Percentiles rank a stretch among this genome's conserved stretches.
Conservation (phyloP, 1,140 invertebrate species). For the Pseudomyrmex sp. region DNA sequence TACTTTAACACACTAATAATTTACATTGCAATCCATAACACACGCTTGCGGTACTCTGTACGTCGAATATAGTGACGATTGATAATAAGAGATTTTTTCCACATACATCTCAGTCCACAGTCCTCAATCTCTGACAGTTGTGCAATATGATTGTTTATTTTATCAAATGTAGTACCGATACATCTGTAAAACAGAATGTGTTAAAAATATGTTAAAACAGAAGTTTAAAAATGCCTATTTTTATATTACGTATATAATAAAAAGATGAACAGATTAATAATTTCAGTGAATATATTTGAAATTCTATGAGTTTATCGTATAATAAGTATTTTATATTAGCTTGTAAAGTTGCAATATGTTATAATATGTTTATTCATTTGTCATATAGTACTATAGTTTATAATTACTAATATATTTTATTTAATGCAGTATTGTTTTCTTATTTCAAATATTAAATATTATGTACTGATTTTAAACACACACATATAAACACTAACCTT, state of each 20-base stretch:
- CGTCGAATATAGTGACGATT: background rate
- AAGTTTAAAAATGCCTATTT: background rate
- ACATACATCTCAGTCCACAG: slow-evolving; percentile 1
- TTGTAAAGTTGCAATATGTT: too few relatives aligned
- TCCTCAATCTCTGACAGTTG: background rate
- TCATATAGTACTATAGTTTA: too few relatives aligned
- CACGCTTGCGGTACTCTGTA: background rate
- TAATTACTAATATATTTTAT: too few relatives aligned
- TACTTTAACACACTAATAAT: background rate
- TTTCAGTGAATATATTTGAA: background rate
- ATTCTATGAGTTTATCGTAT: background rate
- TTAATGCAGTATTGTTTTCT: too few relatives aligned
- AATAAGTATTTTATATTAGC: too few relatives aligned
- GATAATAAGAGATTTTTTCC: background rate
- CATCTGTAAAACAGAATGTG: too few relatives aligned
- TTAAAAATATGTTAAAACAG: background rate
- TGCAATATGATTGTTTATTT: slow-evolving; percentile 6
- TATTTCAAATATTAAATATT: too few relatives aligned
- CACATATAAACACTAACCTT: slow-evolving; percentile 3
- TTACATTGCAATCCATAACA: slow-evolving; percentile 39
- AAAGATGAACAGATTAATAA: background rate
- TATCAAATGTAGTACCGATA: slow-evolving; percentile 20
- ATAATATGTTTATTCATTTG: background rate
- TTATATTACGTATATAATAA: background rate
- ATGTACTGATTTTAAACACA: background rate